Percentiles rank a stretch among this genome's conserved stretches.
Evolutionary conservation across 2,797 vertebrate genomes (phyloP).

Genomic region (Sylvia borin): DNA sequence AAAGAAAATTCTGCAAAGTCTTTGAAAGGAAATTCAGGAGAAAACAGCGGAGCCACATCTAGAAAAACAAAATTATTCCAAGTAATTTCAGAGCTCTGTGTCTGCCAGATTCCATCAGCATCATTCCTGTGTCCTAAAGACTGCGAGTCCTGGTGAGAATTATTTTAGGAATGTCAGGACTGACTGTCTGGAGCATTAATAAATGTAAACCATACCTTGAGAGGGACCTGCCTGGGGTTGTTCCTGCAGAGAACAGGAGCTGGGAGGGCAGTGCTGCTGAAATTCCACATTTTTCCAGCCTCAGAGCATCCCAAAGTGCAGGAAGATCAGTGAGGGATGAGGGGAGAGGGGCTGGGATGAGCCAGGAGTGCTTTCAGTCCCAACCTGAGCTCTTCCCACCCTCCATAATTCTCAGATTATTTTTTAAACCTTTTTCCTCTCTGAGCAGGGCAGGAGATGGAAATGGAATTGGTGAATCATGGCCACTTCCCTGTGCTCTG

Average conservation of each 20-base stretch:
- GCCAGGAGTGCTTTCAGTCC: not conserved
- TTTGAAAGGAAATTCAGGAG: constrained; percentile 7
- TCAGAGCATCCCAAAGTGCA: not conserved
- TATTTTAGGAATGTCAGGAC: not conserved
- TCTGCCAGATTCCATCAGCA: constrained; percentile 2
- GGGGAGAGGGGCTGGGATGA: not conserved
- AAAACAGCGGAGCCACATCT: not conserved
- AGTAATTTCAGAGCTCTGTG: not conserved
- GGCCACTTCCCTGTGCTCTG: not conserved
- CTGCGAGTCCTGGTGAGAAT: not conserved
- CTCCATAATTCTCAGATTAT: not conserved
- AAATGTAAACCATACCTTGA: not conserved
- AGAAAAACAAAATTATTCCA: not conserved
- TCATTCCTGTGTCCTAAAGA: not conserved
- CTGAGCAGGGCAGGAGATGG: not conserved
- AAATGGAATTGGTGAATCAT: not conserved
- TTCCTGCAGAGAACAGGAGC: not conserved
- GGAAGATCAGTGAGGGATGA: not conserved
- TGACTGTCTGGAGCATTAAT: not conserved
- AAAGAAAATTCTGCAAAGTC: not conserved
- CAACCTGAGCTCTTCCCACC: not conserved
- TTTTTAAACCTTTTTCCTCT: not conserved
- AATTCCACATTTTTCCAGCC: not conserved
- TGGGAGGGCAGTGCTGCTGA: not conserved
- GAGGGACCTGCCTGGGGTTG: not conserved